Percentiles rank a stretch among this genome's conserved stretches.
These are phyloP conservation scores for Podiceps cristatus DNA, from an alignment of 2,113 vertebrate species.

Conservation along the genomic window DNA sequence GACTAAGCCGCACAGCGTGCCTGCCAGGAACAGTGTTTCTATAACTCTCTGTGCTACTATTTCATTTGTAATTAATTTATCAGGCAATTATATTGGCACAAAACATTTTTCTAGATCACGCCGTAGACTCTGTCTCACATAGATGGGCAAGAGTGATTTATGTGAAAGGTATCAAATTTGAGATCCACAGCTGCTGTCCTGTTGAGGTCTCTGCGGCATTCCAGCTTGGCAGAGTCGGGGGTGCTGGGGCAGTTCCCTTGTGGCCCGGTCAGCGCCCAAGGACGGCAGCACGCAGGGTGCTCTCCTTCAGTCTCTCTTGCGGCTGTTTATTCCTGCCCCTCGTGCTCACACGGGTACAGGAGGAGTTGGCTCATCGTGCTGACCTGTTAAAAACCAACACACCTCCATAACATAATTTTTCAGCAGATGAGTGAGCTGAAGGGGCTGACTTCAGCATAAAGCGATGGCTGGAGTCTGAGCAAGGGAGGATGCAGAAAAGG, in stretches of 20 bases:
- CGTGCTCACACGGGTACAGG: neutral
- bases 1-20: neutral
- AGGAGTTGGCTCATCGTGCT: neutral
- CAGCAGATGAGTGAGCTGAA: neutral
- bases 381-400: neutral
- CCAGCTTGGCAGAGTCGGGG: neutral
- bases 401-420: neutral
- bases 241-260: neutral
- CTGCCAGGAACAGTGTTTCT: neutral
- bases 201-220: neutral
- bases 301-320: neutral
- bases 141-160: neutral
- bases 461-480: neutral
- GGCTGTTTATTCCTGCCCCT: neutral
- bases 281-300: too few relatives aligned
- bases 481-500: neutral
- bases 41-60: neutral
- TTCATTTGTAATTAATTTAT: neutral
- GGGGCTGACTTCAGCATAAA: neutral
- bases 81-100: neutral
- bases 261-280: neutral
- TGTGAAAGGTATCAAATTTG: neutral
- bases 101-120: neutral
- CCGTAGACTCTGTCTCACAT: neutral
- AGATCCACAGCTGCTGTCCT: neutral